A percentile compares a stretch with the other conserved stretches of the same genome.
Conservation (phyloP, 2,797 vertebrate genomes). For the Chelon labrosus region DNA sequence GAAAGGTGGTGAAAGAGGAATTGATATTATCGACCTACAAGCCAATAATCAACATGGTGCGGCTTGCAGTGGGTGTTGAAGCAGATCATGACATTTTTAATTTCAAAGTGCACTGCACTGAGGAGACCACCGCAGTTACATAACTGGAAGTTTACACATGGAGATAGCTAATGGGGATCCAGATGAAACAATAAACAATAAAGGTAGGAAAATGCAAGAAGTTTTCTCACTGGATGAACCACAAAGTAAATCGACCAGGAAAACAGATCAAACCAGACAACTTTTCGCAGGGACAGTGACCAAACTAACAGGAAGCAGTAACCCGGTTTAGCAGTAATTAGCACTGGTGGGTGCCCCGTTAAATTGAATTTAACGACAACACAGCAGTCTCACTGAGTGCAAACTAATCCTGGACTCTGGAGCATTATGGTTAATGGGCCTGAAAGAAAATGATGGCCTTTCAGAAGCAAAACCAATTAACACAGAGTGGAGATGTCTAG, state of each 20-base stretch:
- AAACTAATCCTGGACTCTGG: conserved; percentile 83
- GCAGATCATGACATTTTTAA: neutral
- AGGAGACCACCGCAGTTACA: neutral
- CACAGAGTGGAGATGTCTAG: conserved; percentile 79
- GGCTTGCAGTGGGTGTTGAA: neutral
- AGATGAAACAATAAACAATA: too few relatives aligned
- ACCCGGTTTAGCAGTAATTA: conserved; percentile 79
- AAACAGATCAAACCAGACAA: neutral
- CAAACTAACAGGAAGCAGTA: conserved; percentile 59
- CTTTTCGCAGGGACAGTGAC: conserved; percentile 43
- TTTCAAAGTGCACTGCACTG: neutral
- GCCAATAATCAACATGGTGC: neutral
- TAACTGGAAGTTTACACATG: neutral
- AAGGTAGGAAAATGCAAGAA: neutral
- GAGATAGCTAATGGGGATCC: too few relatives aligned
- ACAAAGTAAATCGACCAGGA: neutral
- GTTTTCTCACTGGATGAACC: neutral
- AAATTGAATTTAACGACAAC: conserved; percentile 87
- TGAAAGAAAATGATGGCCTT: conserved; percentile 87
- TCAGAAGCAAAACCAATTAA: conserved; percentile 88
- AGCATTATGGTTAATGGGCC: conserved; percentile 86
- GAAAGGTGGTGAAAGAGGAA: neutral
- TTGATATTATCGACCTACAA: neutral
- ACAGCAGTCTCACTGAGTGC: conserved; percentile 81
- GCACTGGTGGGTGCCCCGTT: conserved; percentile 79